Percentiles rank a stretch among this genome's conserved stretches.
These are phyloP conservation scores for Ormyrus thymus DNA, from an alignment of 2,888 invertebrate genomes.

Conservation along the genomic window DNA sequence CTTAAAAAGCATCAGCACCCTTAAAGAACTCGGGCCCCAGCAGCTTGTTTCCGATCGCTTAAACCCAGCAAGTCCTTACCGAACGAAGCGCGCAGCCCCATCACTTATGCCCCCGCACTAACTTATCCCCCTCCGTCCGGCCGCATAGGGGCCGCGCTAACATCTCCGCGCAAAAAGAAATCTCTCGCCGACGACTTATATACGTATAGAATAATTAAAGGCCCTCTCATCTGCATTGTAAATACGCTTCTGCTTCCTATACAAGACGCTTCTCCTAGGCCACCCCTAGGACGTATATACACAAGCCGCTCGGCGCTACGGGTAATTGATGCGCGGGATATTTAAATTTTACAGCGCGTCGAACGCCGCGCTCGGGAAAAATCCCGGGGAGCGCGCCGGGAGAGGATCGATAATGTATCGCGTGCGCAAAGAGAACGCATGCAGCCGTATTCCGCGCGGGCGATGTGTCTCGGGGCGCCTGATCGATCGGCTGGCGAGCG, in stretches of 20 bases:
- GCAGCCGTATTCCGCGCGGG: constrained; percentile 50
- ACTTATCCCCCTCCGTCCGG: background rate
- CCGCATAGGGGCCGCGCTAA: background rate
- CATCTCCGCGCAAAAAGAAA: background rate
- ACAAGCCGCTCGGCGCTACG: constrained; percentile 1
- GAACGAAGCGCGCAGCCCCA: background rate
- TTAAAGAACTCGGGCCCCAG: background rate
- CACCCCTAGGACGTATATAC: background rate
- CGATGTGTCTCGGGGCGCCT: constrained; percentile 13
- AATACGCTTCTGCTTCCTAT: constrained; percentile 51
- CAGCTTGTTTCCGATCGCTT: constrained; percentile 9
- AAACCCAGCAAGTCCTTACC: no score
- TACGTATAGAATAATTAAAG: constrained; percentile 55
- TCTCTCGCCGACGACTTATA: constrained; percentile 9
- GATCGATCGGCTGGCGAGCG: constrained; percentile 22
- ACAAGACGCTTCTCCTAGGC: constrained; percentile 30
- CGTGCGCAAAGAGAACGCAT: constrained; percentile 14
- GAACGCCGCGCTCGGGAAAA: constrained; percentile 19
- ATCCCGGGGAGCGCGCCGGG: background rate
- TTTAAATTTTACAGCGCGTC: constrained; percentile 50
- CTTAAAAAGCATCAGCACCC: no score
- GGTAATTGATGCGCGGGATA: constrained; percentile 55
- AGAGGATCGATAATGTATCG: constrained; percentile 46
- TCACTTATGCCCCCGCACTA: background rate
- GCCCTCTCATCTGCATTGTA: constrained; percentile 56